These are phyloP conservation scores for Atlantisia rogersi DNA, from an alignment of 2,113 vertebrate species.

Conservation along the genomic window DNA sequence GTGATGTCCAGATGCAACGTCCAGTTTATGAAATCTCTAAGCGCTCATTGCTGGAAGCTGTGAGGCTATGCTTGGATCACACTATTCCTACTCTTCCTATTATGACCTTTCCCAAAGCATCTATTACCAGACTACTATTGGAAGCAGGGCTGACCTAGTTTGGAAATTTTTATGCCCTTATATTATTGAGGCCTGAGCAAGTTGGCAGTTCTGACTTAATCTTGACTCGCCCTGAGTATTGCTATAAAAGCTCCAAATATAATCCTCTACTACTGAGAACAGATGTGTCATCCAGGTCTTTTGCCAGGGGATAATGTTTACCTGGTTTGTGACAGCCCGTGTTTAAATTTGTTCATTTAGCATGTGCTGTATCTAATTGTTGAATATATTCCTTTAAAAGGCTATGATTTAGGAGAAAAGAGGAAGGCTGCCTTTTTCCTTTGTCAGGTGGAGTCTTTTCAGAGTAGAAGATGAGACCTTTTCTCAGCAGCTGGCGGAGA, in stretches of 20 bases:
- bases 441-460: neutral
- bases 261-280: neutral
- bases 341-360: neutral
- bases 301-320: neutral
- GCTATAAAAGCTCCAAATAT: neutral
- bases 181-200: neutral
- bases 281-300: neutral
- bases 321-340: neutral
- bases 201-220: neutral
- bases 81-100: neutral
- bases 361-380: neutral
- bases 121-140: neutral
- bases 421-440: neutral
- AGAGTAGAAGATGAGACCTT: neutral
- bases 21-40: conserved; percentile 4
- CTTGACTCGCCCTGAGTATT: neutral
- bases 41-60: neutral
- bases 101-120: neutral
- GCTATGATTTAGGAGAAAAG: neutral
- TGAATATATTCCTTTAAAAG: neutral
- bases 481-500: neutral
- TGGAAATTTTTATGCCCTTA: neutral
- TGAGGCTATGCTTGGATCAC: neutral
- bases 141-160: neutral
- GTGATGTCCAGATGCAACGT: neutral